Evolutionary conservation across 2,888 invertebrate species (phyloP).

Genomic region (Hydraecia micacea): DNA sequence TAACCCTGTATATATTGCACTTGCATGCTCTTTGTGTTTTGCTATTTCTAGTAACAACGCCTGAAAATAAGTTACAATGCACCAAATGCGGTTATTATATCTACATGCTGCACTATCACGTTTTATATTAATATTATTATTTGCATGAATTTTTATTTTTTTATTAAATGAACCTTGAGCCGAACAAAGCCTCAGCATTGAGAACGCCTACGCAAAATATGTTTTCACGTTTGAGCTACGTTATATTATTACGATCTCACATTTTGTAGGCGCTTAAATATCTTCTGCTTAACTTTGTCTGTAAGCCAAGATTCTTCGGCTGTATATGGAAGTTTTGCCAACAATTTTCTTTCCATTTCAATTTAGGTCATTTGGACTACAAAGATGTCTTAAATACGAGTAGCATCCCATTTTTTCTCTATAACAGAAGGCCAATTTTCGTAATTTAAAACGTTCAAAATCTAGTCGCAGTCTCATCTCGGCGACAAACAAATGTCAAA

Average conservation of each 20-base stretch:
- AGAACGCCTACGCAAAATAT: conserved; percentile 14
- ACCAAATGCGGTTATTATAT: neutral
- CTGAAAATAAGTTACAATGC: neutral
- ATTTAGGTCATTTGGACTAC: neutral
- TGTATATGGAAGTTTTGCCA: too few species aligned
- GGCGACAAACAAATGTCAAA: too few species aligned
- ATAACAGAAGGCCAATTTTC: too few species aligned
- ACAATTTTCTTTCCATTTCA: neutral
- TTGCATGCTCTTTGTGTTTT: conserved; percentile 13
- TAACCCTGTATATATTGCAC: conserved; percentile 6
- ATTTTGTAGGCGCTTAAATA: conserved; percentile 12
- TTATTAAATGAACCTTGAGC: neutral
- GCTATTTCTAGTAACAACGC: neutral
- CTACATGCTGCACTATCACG: too few species aligned
- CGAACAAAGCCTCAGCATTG: too few species aligned
- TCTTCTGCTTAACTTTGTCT: neutral
- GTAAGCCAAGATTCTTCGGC: neutral
- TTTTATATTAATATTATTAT: neutral
- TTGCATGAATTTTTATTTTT: neutral
- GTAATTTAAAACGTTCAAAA: too few species aligned
- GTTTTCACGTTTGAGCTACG: neutral
- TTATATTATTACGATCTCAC: neutral
- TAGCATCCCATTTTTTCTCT: neutral
- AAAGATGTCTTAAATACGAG: neutral
- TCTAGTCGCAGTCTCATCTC: too few species aligned